Conservation (phyloP, 1,140 invertebrate species). For the Sarcophaga peregrina region DNA sequence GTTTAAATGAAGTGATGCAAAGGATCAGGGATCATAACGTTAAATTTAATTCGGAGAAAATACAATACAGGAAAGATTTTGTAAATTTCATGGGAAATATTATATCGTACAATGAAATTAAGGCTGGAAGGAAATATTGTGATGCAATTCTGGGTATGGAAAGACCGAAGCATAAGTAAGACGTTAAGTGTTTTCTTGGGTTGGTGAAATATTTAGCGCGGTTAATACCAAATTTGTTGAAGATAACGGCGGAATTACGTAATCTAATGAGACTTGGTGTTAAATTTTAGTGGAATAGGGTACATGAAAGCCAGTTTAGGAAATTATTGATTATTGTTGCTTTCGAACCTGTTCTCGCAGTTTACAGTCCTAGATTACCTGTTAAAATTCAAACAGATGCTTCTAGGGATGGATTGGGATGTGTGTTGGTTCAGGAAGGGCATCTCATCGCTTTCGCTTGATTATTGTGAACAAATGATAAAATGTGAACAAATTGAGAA, state of each 20-base stretch:
- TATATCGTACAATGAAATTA: too few relatives aligned
- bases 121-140: too few relatives aligned
- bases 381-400: slow-evolving; percentile 61
- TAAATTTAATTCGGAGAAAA: too few relatives aligned
- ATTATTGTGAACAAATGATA: slow-evolving; percentile 51
- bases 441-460: slow-evolving; percentile 60
- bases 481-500: slow-evolving; percentile 63
- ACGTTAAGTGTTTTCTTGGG: slow-evolving; percentile 50
- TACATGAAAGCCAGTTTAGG: slow-evolving; percentile 48
- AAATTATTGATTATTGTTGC: slow-evolving; percentile 46
- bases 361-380: slow-evolving; percentile 56
- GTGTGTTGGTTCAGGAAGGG: slow-evolving; percentile 54
- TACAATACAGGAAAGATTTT: too few relatives aligned
- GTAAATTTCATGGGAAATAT: too few relatives aligned
- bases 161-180: slow-evolving; percentile 33
- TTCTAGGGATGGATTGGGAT: slow-evolving; percentile 57
- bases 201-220: slow-evolving; percentile 59
- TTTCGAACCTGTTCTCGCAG: slow-evolving; percentile 51
- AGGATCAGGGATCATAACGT: too few relatives aligned
- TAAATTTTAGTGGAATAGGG: slow-evolving; percentile 51
- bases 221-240: slow-evolving; percentile 61
- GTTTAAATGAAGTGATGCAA: too few relatives aligned
- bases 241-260: slow-evolving; percentile 51
- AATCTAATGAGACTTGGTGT: slow-evolving; percentile 52
- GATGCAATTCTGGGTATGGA: too few relatives aligned